Evolutionary conservation across 2,113 vertebrate species (phyloP), one percentile per base, ranked within the genome.

Genomic region (Coptodon rendalli): DNA sequence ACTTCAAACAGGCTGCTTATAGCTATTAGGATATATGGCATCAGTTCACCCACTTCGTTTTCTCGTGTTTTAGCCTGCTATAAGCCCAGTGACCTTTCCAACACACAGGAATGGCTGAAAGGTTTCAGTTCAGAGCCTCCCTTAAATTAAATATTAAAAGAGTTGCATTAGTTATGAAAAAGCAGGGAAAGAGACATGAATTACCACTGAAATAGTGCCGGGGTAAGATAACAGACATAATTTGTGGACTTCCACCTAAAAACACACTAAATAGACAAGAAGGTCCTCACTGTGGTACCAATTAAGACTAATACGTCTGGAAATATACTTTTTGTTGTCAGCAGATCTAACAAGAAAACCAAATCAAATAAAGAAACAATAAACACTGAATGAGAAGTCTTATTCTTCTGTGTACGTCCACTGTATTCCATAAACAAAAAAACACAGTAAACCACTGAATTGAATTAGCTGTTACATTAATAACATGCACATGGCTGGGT

Each of bases 1-100:
- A 93, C 94, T 92, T 93, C 93, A 95, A 95, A 90, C 89, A 36
- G 38, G 57, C 84, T 90, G 86, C 87, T 80, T 52, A 84, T 76
- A 80, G 63, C 87, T 88, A 84, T 80, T 81, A 85, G 89, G 89
- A 84, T 80, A 84, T 16, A 22, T 87, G 93, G 85, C 86, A 87
- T 88, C 73, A 66, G 34, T 71, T 50, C 17, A 78, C 89, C 78
- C 89, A 89, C 91, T 79, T 63, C 5, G 87, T 92, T 93, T 95
- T 90, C 82, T 85, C 86, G 63, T 83, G 85, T 85, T 73, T 87
- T 83, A 87, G 79, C 52, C 22, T 48, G 7, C 86, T 89, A 83
- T 81, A 80, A 86, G 80, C 79, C 91, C 94, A 90, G 90, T 94
- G 87, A 79, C 82, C 92, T 91, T 91, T 95, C 93, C 86, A 87